These are phyloP conservation scores for Carassius gibelio DNA, from an alignment of 2,113 vertebrate species.

Conservation along the genomic window DNA sequence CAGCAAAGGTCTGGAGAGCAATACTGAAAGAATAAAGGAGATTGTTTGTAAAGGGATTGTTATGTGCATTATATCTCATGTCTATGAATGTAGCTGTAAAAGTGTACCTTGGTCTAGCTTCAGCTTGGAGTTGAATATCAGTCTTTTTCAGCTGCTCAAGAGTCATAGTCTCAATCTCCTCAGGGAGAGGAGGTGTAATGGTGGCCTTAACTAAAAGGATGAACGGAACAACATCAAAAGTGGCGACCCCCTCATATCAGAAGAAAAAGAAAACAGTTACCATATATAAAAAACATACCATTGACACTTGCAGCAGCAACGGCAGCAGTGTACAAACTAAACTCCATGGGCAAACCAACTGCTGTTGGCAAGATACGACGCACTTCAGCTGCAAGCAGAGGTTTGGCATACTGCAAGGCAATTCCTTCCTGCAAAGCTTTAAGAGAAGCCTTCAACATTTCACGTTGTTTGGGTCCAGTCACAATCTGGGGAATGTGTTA, in stretches of 20 bases:
- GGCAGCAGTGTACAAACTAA: slow-evolving; percentile 70
- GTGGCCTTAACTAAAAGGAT: slow-evolving; percentile 60
- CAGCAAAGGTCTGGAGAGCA: slow-evolving; percentile 70
- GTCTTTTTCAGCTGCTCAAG: slow-evolving; percentile 63
- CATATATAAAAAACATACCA: slow-evolving; percentile 60
- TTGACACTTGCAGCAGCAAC: slow-evolving; percentile 64
- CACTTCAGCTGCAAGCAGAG: slow-evolving; percentile 72
- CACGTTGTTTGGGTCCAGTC: slow-evolving; percentile 31
- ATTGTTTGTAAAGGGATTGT: neutral
- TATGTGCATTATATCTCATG: too few species aligned
- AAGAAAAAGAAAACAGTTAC: neutral
- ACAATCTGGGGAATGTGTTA: slow-evolving; percentile 59
- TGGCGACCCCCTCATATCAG: slow-evolving; percentile 60
- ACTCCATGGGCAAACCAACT: slow-evolving; percentile 79
- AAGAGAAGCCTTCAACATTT: slow-evolving; percentile 45
- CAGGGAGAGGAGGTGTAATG: slow-evolving; percentile 64
- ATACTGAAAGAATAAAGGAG: slow-evolving; percentile 65
- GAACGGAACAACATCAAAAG: neutral
- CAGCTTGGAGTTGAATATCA: slow-evolving; percentile 64
- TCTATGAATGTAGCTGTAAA: slow-evolving; percentile 54
- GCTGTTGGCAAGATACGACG: slow-evolving; percentile 74
- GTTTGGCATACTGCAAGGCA: slow-evolving; percentile 66
- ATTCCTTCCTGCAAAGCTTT: slow-evolving; percentile 64
- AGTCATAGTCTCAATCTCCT: slow-evolving; percentile 64
- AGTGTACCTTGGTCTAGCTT: slow-evolving; percentile 71